These are phyloP conservation scores for Tarsius wallacei DNA, from an alignment of 2,797 vertebrate species.

Conservation along the genomic window DNA sequence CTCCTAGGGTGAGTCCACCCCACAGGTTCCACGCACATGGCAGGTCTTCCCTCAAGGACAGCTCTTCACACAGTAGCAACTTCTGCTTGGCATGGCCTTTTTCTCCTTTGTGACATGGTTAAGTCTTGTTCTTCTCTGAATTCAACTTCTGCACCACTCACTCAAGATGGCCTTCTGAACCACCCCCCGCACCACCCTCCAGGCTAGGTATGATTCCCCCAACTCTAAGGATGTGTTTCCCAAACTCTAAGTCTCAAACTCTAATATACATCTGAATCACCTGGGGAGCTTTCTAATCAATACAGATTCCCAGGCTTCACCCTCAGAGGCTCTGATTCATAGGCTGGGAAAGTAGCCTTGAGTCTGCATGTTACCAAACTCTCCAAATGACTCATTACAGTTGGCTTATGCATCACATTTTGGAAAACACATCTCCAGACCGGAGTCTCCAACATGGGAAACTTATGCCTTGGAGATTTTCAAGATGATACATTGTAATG, in stretches of 20 bases:
- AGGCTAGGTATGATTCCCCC: not conserved
- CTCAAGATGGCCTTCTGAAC: not conserved
- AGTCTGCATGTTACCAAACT: not conserved
- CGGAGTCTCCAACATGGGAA: not conserved
- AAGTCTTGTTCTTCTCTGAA: not conserved
- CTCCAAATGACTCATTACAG: not conserved
- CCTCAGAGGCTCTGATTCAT: not conserved
- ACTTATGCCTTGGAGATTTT: not conserved
- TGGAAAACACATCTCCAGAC: not conserved
- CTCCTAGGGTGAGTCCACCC: not conserved
- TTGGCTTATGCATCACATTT: not conserved
- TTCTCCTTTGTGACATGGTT: not conserved
- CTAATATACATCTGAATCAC: not conserved
- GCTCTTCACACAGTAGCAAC: not conserved
- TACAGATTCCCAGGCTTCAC: not conserved
- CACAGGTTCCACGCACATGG: not conserved
- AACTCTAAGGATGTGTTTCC: no score
- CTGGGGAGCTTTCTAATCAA: not conserved
- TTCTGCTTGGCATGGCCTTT: not conserved
- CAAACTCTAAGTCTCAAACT: not conserved
- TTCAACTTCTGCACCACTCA: no score
- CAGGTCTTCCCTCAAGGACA: not conserved
- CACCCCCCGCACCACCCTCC: not conserved
- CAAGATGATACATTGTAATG: no score
- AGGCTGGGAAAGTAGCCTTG: not conserved